phyloP scores from a whole-genome alignment of 2,797 vertebrate genomes.

The Lagocephalus sceleratus region DNA sequence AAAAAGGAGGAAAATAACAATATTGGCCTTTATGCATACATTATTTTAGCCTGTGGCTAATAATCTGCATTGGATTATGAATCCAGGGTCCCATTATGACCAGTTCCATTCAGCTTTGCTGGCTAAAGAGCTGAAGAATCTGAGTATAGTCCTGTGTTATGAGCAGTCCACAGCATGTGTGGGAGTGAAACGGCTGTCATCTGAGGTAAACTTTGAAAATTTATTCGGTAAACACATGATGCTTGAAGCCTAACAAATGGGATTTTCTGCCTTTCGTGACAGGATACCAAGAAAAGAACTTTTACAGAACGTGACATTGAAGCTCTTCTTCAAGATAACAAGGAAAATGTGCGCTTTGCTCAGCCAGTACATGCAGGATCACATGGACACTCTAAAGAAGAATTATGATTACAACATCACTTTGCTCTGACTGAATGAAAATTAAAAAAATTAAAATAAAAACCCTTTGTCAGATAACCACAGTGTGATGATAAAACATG shows the following conservation, averaged over 20 bases:
- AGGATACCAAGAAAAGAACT: slow-evolving; percentile 38
- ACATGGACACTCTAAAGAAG: slow-evolving; percentile 34
- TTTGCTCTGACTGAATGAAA: not conserved
- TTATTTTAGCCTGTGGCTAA: not conserved
- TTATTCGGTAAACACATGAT: not conserved
- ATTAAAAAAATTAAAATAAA: slow-evolving; percentile 14
- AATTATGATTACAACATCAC: slow-evolving; percentile 43
- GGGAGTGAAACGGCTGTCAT: slow-evolving; percentile 56
- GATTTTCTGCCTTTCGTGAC: slow-evolving; percentile 16
- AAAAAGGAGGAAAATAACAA: slow-evolving; percentile 6
- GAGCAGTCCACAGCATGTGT: slow-evolving; percentile 62
- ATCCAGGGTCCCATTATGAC: slow-evolving; percentile 49
- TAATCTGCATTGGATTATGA: not conserved
- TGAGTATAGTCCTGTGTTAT: slow-evolving; percentile 60
- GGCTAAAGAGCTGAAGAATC: slow-evolving; percentile 38
- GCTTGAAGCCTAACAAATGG: not conserved
- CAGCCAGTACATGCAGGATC: slow-evolving; percentile 35
- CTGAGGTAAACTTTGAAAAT: slow-evolving; percentile 22
- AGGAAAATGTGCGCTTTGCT: slow-evolving; percentile 47
- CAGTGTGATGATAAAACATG: no score
- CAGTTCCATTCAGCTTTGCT: slow-evolving; percentile 43
- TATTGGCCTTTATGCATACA: not conserved
- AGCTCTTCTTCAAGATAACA: slow-evolving; percentile 48
- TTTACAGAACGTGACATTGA: slow-evolving; percentile 52
- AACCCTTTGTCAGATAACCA: not conserved